Percentiles rank a stretch among this genome's conserved stretches.
These are phyloP conservation scores for Polydrusus tereticollis DNA, from an alignment of 2,888 invertebrate genomes.

Conservation along the genomic window DNA sequence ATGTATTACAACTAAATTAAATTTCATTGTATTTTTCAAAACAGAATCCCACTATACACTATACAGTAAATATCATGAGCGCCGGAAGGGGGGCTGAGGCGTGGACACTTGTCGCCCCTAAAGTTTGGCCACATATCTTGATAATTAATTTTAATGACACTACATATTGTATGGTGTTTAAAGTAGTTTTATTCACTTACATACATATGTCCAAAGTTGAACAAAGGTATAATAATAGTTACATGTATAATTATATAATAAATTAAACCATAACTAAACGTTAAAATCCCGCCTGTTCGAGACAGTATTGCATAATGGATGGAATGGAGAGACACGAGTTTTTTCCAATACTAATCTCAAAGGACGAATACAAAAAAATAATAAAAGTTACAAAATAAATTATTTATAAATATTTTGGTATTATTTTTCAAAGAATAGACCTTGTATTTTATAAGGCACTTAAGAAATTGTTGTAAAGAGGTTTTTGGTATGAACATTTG, in stretches of 20 bases:
- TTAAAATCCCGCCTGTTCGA: constrained; percentile 20
- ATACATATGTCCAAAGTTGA: constrained; percentile 29
- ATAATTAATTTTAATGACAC: not conserved
- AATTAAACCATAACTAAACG: constrained; percentile 24
- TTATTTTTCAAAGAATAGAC: constrained; percentile 17
- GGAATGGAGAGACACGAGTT: constrained; percentile 66
- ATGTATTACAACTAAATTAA: no score
- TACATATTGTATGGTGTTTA: constrained; percentile 13
- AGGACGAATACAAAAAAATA: constrained; percentile 44
- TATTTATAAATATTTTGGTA: constrained; percentile 4
- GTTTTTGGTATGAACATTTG: constrained; percentile 57
- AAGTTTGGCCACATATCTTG: not conserved
- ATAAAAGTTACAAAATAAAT: constrained; percentile 41
- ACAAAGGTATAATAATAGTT: constrained; percentile 25
- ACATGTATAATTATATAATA: constrained; percentile 20
- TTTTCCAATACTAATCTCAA: constrained; percentile 34
- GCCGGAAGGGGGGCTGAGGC: no score
- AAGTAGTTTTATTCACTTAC: constrained; percentile 24
- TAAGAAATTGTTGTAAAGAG: constrained; percentile 41
- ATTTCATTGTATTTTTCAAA: no score
- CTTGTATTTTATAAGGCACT: constrained; percentile 62
- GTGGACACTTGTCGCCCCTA: not conserved
- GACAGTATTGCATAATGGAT: constrained; percentile 50
- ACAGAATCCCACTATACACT: no score
- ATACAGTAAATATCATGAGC: no score